Evolutionary conservation across 2,797 vertebrate genomes (phyloP).

Genomic region (Manis crassicaudata): DNA sequence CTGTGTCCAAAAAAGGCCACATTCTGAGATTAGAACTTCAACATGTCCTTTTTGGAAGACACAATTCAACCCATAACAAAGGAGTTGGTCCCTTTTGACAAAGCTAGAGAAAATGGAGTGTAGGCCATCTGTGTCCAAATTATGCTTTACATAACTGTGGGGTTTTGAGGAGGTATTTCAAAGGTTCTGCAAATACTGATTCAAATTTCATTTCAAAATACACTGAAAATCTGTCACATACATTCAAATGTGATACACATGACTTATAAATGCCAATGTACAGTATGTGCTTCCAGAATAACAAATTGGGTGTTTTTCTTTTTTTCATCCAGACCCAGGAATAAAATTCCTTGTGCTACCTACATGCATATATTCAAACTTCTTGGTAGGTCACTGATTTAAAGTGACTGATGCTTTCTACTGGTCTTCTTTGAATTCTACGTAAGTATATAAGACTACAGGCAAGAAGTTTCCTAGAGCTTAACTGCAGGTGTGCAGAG

Average conservation of each 20-base stretch:
- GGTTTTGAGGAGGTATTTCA: not conserved
- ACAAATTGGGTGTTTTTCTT: not conserved
- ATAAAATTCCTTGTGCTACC: not conserved
- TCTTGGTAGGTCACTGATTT: not conserved
- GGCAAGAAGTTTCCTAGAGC: not conserved
- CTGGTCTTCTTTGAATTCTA: not conserved
- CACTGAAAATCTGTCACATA: not conserved
- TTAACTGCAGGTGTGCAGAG: not conserved
- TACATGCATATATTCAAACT: not conserved
- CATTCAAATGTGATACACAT: not conserved
- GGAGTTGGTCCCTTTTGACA: not conserved
- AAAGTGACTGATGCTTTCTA: not conserved
- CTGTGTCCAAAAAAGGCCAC: not conserved
- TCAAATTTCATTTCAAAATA: not conserved
- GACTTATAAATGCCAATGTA: not conserved
- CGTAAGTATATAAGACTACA: fast-evolving
- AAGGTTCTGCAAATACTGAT: not conserved
- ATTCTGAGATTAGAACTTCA: not conserved
- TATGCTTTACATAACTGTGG: not conserved
- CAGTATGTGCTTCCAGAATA: not conserved
- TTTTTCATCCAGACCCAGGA: not conserved
- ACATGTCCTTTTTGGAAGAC: not conserved
- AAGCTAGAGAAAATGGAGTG: not conserved
- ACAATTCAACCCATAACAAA: not conserved
- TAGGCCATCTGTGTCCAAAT: not conserved